Conservation (phyloP, 2,888 invertebrate genomes). For the Acanthopleura granulata region DNA sequence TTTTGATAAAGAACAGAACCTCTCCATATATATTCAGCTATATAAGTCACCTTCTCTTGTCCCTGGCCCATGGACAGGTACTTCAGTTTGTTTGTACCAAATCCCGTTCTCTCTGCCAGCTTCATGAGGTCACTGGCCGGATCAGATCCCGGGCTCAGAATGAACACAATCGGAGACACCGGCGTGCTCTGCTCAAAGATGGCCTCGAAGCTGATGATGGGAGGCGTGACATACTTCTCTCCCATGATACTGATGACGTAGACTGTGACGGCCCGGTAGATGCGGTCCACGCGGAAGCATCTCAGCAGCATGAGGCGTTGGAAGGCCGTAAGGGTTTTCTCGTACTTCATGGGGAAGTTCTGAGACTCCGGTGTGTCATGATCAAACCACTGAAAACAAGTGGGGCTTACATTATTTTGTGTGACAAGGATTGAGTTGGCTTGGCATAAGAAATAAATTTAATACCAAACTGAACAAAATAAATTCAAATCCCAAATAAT, state of each 20-base stretch:
- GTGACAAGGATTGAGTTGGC: too few species aligned
- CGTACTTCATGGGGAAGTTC: slow-evolving; percentile 80
- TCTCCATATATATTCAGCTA: too few species aligned
- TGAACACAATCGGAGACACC: slow-evolving; percentile 74
- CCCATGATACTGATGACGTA: slow-evolving; percentile 88
- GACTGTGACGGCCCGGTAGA: slow-evolving; percentile 86
- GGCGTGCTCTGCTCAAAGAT: slow-evolving; percentile 88
- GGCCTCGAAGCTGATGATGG: slow-evolving; percentile 85
- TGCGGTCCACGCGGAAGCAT: slow-evolving; percentile 90
- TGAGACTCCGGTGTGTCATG: slow-evolving; percentile 84
- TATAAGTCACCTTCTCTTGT: slow-evolving; percentile 66
- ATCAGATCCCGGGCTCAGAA: slow-evolving; percentile 71
- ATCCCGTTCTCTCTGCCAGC: slow-evolving; percentile 69
- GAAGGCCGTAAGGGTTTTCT: slow-evolving; percentile 75
- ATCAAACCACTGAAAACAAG: slow-evolving; percentile 82
- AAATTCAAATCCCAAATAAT: too few species aligned
- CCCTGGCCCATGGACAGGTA: slow-evolving; percentile 71
- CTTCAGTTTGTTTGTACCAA: slow-evolving; percentile 69
- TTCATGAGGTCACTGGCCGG: slow-evolving; percentile 70
- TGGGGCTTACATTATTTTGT: background rate
- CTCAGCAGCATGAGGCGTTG: slow-evolving; percentile 85
- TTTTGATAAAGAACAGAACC: too few species aligned
- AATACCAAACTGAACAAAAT: background rate
- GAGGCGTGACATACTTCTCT: slow-evolving; percentile 89
- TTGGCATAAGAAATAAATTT: background rate